Evolutionary conservation across 2,113 vertebrate genomes (phyloP).

Genomic region (Larimichthys polyactis): DNA sequence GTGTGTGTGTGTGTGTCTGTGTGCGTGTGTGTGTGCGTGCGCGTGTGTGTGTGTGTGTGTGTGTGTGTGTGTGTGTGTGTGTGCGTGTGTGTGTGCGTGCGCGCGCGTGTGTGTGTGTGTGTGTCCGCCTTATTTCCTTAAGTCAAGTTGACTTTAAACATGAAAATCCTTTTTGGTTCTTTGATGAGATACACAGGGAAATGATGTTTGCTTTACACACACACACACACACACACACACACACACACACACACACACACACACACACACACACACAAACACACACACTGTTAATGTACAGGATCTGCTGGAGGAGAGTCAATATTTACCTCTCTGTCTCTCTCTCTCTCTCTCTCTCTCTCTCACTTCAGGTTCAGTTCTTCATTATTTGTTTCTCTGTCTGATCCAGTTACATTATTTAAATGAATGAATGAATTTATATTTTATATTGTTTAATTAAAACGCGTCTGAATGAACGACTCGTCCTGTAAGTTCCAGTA

Average conservation of each 20-base stretch:
- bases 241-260: neutral
- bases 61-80: neutral
- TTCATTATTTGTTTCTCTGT: neutral
- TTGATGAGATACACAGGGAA: neutral
- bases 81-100: no score
- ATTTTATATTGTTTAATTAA: no score
- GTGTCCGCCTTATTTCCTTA: neutral
- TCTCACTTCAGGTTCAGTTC: neutral
- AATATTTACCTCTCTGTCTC: constrained; percentile 54
- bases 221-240: constrained; percentile 11
- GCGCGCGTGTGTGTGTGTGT: neutral
- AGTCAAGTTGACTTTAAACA: constrained; percentile 17
- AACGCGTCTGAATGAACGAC: no score
- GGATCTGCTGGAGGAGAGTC: constrained; percentile 63
- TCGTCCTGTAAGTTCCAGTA: no score
- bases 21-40: no score
- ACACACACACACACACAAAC: neutral
- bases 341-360: no score
- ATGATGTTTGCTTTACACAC: constrained; percentile 28
- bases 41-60: no score
- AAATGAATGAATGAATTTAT: no score
- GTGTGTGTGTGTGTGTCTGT: no score
- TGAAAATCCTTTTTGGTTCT: neutral
- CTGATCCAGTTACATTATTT: no score
- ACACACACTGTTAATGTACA: constrained; percentile 5